phyloP scores from a whole-genome alignment of 1,140 invertebrate genomes.

The Drosophila orosa region DNA sequence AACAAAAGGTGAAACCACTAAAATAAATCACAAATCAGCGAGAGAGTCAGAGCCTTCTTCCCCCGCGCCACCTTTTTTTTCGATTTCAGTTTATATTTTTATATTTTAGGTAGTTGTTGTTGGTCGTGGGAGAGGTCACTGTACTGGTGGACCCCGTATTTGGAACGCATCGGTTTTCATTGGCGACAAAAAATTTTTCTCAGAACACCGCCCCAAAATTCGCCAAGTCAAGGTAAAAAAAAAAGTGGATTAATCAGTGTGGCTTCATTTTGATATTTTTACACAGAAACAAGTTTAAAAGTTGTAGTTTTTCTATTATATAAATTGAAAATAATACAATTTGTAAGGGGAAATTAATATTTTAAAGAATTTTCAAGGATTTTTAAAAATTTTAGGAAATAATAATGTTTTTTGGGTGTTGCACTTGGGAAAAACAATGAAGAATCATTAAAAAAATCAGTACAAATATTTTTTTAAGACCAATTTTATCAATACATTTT shows the following conservation, averaged over 20 bases:
- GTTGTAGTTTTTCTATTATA: neutral
- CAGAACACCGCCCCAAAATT: conserved; percentile 59
- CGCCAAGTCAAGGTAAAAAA: conserved; percentile 44
- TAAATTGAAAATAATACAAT: no score
- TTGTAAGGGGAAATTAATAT: no score
- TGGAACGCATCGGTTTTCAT: conserved; percentile 65
- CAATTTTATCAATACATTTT: neutral
- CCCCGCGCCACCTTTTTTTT: conserved; percentile 6
- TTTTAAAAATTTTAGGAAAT: neutral
- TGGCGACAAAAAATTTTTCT: conserved; percentile 50
- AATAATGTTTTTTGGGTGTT: neutral
- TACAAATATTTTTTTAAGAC: neutral
- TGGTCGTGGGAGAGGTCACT: conserved; percentile 65
- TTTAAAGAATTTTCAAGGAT: neutral
- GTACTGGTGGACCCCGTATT: conserved; percentile 49
- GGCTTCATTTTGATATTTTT: conserved; percentile 1
- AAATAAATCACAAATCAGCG: conserved; percentile 55
- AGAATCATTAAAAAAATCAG: neutral
- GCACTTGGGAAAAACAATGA: neutral
- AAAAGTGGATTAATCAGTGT: conserved; percentile 37
- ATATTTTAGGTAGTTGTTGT: conserved; percentile 16
- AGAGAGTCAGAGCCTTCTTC: conserved; percentile 31
- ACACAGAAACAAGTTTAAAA: conserved; percentile 4
- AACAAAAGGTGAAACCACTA: conserved; percentile 37
- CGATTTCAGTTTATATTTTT: conserved; percentile 14